Conservation (phyloP, 2,888 invertebrate species). For the Elmis aenea region DNA sequence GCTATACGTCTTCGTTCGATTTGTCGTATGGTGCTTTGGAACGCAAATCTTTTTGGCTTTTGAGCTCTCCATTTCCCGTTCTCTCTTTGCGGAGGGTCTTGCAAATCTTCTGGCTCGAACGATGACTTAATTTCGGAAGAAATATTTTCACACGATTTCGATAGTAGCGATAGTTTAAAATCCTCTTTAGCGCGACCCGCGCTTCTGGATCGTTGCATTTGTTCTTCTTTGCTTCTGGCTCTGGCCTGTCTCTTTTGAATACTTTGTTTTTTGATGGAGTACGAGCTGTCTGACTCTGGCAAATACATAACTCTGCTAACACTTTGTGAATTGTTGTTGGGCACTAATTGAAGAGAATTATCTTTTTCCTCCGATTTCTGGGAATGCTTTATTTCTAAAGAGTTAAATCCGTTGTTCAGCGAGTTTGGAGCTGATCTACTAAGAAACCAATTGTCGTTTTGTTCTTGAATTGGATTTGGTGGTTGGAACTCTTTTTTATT, state of each 20-base stretch:
- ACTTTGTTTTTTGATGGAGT: slow-evolving; percentile 18
- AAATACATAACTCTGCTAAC: slow-evolving; percentile 78
- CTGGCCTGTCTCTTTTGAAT: slow-evolving; percentile 15
- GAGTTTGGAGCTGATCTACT: slow-evolving; percentile 77
- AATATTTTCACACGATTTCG: slow-evolving; percentile 50
- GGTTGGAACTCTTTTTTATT: slow-evolving; percentile 29
- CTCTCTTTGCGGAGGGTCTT: slow-evolving; percentile 34
- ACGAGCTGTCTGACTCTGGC: slow-evolving; percentile 44
- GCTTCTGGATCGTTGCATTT: slow-evolving; percentile 22
- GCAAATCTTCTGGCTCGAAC: slow-evolving; percentile 39
- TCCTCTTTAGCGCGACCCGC: slow-evolving; percentile 17
- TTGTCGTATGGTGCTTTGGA: slow-evolving; percentile 80
- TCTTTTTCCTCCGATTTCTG: slow-evolving; percentile 29
- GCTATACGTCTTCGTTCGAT: slow-evolving; percentile 69
- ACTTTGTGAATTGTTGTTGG: slow-evolving; percentile 28
- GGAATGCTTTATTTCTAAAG: slow-evolving; percentile 34
- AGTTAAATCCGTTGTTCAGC: slow-evolving; percentile 56
- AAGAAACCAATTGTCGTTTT: slow-evolving; percentile 73
- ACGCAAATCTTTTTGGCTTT: slow-evolving; percentile 67
- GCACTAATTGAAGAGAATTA: slow-evolving; percentile 25
- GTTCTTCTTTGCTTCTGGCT: slow-evolving; percentile 19
- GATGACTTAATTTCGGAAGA: slow-evolving; percentile 30
- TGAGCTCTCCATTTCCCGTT: slow-evolving; percentile 14
- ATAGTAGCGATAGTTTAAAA: slow-evolving; percentile 27
- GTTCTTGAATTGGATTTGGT: slow-evolving; percentile 30